A percentile compares a stretch with the other conserved stretches of the same genome.
Evolutionary conservation across 2,797 vertebrate species (phyloP).

Genomic region (Coregonus ussuriensis): DNA sequence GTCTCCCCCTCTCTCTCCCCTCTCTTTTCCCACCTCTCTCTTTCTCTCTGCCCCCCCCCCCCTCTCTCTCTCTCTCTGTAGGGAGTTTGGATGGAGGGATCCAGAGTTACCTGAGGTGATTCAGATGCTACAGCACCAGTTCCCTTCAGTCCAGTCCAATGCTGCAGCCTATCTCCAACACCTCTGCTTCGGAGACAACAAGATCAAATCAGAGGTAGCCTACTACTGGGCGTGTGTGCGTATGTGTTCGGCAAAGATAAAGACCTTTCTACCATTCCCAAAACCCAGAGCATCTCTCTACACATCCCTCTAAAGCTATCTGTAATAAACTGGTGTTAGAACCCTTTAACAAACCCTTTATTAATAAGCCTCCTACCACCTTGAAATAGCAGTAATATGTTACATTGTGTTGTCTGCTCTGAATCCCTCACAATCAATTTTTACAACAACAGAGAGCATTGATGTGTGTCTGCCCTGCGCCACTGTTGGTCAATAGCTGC

Average conservation of each 20-base stretch:
- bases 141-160: slow-evolving; percentile 98
- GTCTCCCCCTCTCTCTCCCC: not conserved
- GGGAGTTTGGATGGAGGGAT: slow-evolving; percentile 99
- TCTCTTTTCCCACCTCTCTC: not conserved
- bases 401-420: not conserved
- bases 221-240: not conserved
- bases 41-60: slow-evolving; percentile 10
- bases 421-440: slow-evolving; percentile 46
- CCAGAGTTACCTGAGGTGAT: slow-evolving; percentile 98
- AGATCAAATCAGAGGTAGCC: slow-evolving; percentile 95
- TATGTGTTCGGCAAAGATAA: not conserved
- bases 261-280: not conserved
- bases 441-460: slow-evolving; percentile 21
- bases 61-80: slow-evolving; percentile 57
- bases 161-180: slow-evolving; percentile 97
- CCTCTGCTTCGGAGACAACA: slow-evolving; percentile 99
- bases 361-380: slow-evolving; percentile 44
- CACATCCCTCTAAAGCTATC: slow-evolving; percentile 36
- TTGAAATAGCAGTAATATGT: slow-evolving; percentile 23
- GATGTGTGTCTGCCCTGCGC: slow-evolving; percentile 25
- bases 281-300: not conserved
- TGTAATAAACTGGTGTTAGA: slow-evolving; percentile 40
- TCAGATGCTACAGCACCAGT: slow-evolving; percentile 98
- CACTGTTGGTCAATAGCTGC: slow-evolving; percentile 39
- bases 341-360: slow-evolving; percentile 13